Evolutionary conservation across 1,140 invertebrate species (phyloP).

Genomic region (Papilio aristodemus): DNA sequence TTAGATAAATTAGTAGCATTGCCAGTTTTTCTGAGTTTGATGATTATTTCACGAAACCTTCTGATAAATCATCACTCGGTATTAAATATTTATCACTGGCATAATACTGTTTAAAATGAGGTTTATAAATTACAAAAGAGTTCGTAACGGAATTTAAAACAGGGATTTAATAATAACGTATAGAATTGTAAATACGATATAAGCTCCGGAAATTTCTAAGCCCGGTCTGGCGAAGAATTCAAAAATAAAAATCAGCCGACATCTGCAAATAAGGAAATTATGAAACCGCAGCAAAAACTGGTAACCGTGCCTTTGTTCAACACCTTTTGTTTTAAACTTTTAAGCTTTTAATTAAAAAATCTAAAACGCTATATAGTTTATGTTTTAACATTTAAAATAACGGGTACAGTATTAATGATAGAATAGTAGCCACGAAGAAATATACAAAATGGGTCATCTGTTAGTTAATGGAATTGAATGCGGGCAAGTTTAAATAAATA

Average conservation of each 20-base stretch:
- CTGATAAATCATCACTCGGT: background rate
- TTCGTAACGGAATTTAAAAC: background rate
- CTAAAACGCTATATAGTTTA: conserved; percentile 50
- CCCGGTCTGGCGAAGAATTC: conserved; percentile 53
- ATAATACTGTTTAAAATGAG: background rate
- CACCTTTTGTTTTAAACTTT: conserved; percentile 70
- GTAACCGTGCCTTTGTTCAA: conserved; percentile 65
- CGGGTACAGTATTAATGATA: no score
- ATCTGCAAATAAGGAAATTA: conserved; percentile 77
- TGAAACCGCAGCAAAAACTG: conserved; percentile 66
- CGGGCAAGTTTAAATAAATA: no score
- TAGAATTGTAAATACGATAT: conserved; percentile 33
- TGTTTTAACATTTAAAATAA: conserved; percentile 31
- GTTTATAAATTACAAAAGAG: background rate
- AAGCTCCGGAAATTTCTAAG: conserved; percentile 33
- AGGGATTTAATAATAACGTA: conserved; percentile 9
- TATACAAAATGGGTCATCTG: no score
- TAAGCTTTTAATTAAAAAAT: conserved; percentile 72
- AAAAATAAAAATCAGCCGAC: conserved; percentile 63
- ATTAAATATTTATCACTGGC: no score
- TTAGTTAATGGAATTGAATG: no score
- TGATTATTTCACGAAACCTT: no score
- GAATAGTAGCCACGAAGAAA: no score
- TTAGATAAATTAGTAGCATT: no score
- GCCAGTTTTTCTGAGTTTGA: no score